A percentile compares a stretch with the other conserved stretches of the same genome.
Conservation (phyloP, 2,888 invertebrate species). For the Dryobota labecula region DNA sequence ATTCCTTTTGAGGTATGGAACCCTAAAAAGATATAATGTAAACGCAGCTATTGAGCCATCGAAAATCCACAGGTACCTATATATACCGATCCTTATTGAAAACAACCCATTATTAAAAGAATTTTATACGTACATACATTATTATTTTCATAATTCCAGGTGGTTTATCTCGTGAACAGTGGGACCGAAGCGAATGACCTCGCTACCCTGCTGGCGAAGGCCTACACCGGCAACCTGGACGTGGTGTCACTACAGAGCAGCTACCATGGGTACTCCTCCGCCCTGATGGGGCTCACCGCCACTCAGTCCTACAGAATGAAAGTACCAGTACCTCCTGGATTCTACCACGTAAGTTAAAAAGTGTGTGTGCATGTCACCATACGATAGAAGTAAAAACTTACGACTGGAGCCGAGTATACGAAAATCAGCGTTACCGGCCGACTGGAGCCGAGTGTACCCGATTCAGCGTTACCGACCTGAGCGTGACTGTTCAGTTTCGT, state of each 20-base stretch:
- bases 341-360: constrained; percentile 93
- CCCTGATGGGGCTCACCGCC: constrained; percentile 95
- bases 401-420: too few relatives aligned
- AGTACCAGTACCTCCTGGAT: constrained; percentile 92
- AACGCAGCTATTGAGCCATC: not conserved
- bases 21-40: not conserved
- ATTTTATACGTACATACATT: too few relatives aligned
- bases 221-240: constrained; percentile 96
- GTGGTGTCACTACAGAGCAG: constrained; percentile 96
- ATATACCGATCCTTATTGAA: not conserved
- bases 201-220: constrained; percentile 96
- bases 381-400: too few relatives aligned
- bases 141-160: constrained; percentile 85
- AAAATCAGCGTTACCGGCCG: too few relatives aligned
- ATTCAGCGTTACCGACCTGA: too few relatives aligned
- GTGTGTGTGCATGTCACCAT: not conserved
- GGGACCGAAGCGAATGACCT: constrained; percentile 99
- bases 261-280: constrained; percentile 98
- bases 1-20: too few relatives aligned
- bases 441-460: too few relatives aligned
- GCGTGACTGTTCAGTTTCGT: too few relatives aligned
- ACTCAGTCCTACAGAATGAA: constrained; percentile 95
- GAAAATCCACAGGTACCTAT: not conserved
- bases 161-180: constrained; percentile 98
- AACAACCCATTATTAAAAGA: too few relatives aligned